Base-by-base conservation (phyloP, 2,113 vertebrate species). In the Campylomormyrus numenius region DNA sequence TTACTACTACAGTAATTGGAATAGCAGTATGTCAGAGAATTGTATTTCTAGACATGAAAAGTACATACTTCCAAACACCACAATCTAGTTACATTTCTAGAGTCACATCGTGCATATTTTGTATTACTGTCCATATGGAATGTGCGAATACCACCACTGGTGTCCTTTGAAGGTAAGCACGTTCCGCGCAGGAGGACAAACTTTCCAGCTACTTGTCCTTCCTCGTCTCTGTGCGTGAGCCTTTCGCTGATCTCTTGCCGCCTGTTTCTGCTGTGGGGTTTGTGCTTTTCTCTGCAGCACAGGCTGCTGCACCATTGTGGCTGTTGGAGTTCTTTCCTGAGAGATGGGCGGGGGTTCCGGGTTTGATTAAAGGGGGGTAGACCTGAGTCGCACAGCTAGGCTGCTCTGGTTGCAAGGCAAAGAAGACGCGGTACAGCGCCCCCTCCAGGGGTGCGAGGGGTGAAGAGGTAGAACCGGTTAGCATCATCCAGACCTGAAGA, bases 401-500 rank as follows among this genome's bases (percentile, higher is more conserved):
- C n/a, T 93, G 93, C 39, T 93, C 19, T 50, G 95, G 93, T 87
- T 53, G 92, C 92, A 94, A 95, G 0, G 95, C 91, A 92, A 99
- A 99, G 31, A 99, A 92, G 52, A 97, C 93, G 52, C 92, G 92
- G 93, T 96, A 93, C 90, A 99, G 0, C 1, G 87, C 89, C 1
- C 96, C 94, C 93, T 99, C 98, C 1, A 98, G 58, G 21, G 92
- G 85, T 77, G 95, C 94, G 85, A 99, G 95, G 1, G 97, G 96
- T 62, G 96, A 95, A 83, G 93, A 0, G 4, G 96, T 88, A 27
- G 95, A 95, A 89, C 94, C 94, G 6, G 95, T 96, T 91, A 97
- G 91, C 96, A 98, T 97, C 97, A 97, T 98, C 92, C 95, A 95
- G 46, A 96, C 92, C 98, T 99, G 87, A 27, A 53, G 56, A 88